phyloP scores from a whole-genome alignment of 2,888 invertebrate species.

The Pyrgus malvae region DNA sequence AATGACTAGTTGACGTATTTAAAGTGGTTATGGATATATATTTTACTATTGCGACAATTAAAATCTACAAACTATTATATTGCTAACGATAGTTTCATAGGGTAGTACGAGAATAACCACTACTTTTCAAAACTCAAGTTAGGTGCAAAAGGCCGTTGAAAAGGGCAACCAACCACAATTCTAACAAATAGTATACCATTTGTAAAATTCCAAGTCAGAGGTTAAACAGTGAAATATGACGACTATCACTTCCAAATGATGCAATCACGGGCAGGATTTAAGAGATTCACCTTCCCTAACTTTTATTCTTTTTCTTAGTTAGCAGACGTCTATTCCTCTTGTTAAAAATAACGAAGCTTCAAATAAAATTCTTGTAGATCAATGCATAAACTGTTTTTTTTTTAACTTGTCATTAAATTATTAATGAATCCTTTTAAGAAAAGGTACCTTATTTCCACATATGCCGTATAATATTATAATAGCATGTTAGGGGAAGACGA shows the following conservation, averaged over 20 bases:
- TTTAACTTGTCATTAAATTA: background rate
- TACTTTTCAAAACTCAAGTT: too few relatives aligned
- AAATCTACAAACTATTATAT: too few relatives aligned
- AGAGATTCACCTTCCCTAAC: slow-evolving; percentile 54
- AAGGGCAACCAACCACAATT: slow-evolving; percentile 24
- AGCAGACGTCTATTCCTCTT: slow-evolving; percentile 12
- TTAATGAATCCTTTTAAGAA: background rate
- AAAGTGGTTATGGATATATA: too few relatives aligned
- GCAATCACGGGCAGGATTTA: slow-evolving; percentile 75
- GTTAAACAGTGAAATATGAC: slow-evolving; percentile 70
- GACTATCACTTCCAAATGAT: slow-evolving; percentile 71
- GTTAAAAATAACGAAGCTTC: slow-evolving; percentile 25
- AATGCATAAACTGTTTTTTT: too few relatives aligned
- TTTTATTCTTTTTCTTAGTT: slow-evolving; percentile 28
- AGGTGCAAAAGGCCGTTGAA: slow-evolving; percentile 8
- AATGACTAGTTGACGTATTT: too few relatives aligned
- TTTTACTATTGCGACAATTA: too few relatives aligned
- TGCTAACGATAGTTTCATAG: too few relatives aligned
- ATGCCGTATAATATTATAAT: slow-evolving; percentile 31
- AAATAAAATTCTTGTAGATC: too few relatives aligned
- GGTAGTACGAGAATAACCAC: too few relatives aligned
- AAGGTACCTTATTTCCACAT: background rate
- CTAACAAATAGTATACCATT: slow-evolving; percentile 62
- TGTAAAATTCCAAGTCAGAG: slow-evolving; percentile 64
- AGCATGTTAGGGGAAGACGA: slow-evolving; percentile 32